Evolutionary conservation across 2,797 vertebrate genomes (phyloP).

Genomic region (Enteromius fasciolatus): DNA sequence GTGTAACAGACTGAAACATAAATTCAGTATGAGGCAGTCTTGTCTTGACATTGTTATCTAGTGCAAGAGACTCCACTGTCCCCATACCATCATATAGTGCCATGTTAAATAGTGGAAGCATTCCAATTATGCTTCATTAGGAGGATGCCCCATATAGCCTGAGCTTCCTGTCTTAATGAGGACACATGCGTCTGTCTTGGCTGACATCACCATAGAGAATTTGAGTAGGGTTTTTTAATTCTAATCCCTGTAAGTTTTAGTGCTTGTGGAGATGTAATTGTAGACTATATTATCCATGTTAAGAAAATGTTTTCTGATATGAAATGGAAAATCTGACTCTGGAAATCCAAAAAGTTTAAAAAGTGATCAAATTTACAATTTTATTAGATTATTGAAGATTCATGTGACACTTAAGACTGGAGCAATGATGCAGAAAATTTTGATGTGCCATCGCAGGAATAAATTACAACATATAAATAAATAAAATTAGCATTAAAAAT

Average conservation of each 20-base stretch:
- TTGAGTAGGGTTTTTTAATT: conserved; percentile 31
- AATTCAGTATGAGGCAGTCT: background rate
- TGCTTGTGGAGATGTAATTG: conserved; percentile 34
- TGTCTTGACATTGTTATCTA: conserved; percentile 51
- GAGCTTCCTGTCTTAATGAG: conserved; percentile 54
- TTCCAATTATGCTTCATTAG: conserved; percentile 57
- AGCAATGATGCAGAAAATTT: background rate
- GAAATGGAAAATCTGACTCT: background rate
- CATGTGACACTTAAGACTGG: background rate
- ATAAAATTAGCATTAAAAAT: background rate
- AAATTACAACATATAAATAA: background rate
- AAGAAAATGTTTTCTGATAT: background rate
- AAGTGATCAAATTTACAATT: background rate
- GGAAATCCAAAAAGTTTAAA: background rate
- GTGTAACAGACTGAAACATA: conserved; percentile 17
- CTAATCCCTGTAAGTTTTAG: conserved; percentile 21
- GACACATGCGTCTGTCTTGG: conserved; percentile 48
- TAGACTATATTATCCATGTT: conserved; percentile 13
- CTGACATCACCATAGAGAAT: conserved; percentile 46
- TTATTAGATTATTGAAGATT: background rate
- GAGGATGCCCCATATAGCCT: conserved; percentile 51
- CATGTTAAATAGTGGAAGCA: conserved; percentile 54
- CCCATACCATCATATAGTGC: conserved; percentile 46
- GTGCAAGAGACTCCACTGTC: conserved; percentile 35
- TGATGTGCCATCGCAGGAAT: background rate